Evolutionary conservation across 1,140 invertebrate species (phyloP).

Genomic region (Vanessa tameamea): DNA sequence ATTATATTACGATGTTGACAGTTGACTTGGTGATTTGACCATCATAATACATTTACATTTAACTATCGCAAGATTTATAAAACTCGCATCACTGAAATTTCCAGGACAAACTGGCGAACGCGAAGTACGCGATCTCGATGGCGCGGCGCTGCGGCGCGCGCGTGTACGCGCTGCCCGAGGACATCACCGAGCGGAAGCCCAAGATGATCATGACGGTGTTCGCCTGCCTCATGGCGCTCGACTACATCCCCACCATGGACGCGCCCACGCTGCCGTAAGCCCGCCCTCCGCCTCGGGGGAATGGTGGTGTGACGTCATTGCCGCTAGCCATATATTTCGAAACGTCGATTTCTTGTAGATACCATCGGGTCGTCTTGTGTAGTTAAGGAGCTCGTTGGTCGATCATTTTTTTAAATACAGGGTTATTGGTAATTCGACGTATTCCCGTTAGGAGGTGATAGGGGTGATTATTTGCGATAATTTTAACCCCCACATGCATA

Average conservation of each 20-base stretch:
- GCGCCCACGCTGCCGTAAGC: conserved; percentile 62
- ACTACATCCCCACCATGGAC: conserved; percentile 95
- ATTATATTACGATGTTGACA: not conserved
- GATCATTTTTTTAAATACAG: too few species aligned
- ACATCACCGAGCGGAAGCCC: conserved; percentile 98
- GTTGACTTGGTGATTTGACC: too few species aligned
- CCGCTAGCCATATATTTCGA: conserved; percentile 5
- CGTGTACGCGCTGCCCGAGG: conserved; percentile 99
- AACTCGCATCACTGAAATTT: not conserved
- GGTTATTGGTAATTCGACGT: too few species aligned
- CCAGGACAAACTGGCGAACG: conserved; percentile 96
- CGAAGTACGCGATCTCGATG: conserved; percentile 99
- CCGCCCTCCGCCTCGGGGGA: not conserved
- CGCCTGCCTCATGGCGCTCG: conserved; percentile 98
- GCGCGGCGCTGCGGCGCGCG: conserved; percentile 97
- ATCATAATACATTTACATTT: too few species aligned
- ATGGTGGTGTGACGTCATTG: not conserved
- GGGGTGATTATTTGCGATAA: too few species aligned
- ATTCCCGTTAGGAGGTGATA: too few species aligned
- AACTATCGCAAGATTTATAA: too few species aligned
- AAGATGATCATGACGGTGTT: conserved; percentile 99
- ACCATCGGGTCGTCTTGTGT: not conserved
- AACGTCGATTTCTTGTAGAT: not conserved
- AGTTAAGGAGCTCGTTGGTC: not conserved
- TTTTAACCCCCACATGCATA: too few species aligned